Percentiles rank a stretch among this genome's conserved stretches.
These are phyloP conservation scores for Cryptus viduatorius DNA, from an alignment of 2,888 invertebrate species.

Conservation along the genomic window DNA sequence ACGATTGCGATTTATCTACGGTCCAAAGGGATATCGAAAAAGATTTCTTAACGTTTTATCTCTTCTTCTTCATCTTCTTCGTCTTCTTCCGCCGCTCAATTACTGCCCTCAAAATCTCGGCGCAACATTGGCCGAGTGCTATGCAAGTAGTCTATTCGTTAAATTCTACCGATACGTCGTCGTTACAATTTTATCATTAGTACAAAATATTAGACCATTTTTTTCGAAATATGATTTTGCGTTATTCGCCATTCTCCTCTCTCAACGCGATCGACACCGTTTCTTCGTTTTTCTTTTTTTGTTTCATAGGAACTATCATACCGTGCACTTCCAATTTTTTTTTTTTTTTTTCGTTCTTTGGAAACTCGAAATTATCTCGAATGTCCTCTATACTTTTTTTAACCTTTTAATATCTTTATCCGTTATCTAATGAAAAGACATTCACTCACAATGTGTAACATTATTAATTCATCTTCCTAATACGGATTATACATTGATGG, in stretches of 20 bases:
- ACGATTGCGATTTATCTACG: slow-evolving; percentile 36
- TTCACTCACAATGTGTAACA: slow-evolving; percentile 60
- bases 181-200: slow-evolving; percentile 69
- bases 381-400: slow-evolving; percentile 17
- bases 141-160: slow-evolving; percentile 40
- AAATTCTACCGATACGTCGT: slow-evolving; percentile 57
- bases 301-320: slow-evolving; percentile 81
- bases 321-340: slow-evolving; percentile 78
- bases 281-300: slow-evolving; percentile 27
- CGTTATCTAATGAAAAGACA: slow-evolving; percentile 66
- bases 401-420: slow-evolving; percentile 5
- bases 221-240: slow-evolving; percentile 66
- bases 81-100: background rate
- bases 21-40: slow-evolving; percentile 32
- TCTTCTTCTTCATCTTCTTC: slow-evolving; percentile 46
- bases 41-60: slow-evolving; percentile 9
- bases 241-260: slow-evolving; percentile 22
- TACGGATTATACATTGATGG: slow-evolving; percentile 78
- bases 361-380: slow-evolving; percentile 35
- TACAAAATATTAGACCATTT: slow-evolving; percentile 79
- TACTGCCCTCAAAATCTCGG: slow-evolving; percentile 18
- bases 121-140: slow-evolving; percentile 8
- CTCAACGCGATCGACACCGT: slow-evolving; percentile 49
- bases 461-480: slow-evolving; percentile 66
- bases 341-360: slow-evolving; percentile 27